A percentile compares a stretch with the other conserved stretches of the same genome.
phyloP scores from a whole-genome alignment of 1,140 invertebrate species.

The Zophobas atratus region DNA sequence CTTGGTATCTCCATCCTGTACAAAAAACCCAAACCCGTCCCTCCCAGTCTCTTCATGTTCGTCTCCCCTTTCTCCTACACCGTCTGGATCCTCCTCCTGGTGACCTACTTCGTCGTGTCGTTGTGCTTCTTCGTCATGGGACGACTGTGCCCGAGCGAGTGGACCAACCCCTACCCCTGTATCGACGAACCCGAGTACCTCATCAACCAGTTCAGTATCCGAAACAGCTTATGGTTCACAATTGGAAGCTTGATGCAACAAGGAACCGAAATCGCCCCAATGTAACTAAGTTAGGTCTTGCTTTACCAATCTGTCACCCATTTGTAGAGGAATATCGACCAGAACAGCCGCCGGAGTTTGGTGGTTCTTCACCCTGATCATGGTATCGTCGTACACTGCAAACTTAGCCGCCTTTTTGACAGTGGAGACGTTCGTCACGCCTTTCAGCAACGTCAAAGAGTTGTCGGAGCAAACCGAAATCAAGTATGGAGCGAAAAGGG shows the following conservation, averaged over 20 bases:
- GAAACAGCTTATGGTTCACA: slow-evolving; percentile 73
- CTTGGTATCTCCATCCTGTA: slow-evolving; percentile 85
- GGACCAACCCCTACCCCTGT: slow-evolving; percentile 84
- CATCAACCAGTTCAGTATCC: slow-evolving; percentile 79
- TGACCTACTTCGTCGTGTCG: slow-evolving; percentile 82
- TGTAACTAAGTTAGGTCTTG: slow-evolving; percentile 65
- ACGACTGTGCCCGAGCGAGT: slow-evolving; percentile 81
- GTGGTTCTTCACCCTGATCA: slow-evolving; percentile 97
- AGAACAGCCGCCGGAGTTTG: slow-evolving; percentile 86
- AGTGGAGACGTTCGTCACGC: slow-evolving; percentile 85
- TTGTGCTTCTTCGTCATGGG: slow-evolving; percentile 83
- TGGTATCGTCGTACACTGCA: slow-evolving; percentile 97
- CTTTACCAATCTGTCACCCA: not conserved
- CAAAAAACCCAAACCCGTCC: slow-evolving; percentile 78
- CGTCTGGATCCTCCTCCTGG: slow-evolving; percentile 84
- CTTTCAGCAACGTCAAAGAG: slow-evolving; percentile 89
- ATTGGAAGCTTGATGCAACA: slow-evolving; percentile 85
- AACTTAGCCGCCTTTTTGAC: slow-evolving; percentile 97
- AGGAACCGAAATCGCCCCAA: slow-evolving; percentile 86
- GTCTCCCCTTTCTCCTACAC: slow-evolving; percentile 83
- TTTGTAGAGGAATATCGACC: slow-evolving; percentile 83
- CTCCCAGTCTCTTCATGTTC: slow-evolving; percentile 85
- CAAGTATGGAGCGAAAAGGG: slow-evolving; percentile 87
- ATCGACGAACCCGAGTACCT: slow-evolving; percentile 77
- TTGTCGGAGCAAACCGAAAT: slow-evolving; percentile 85